Percentiles rank a stretch among this genome's conserved stretches.
phyloP scores from a whole-genome alignment of 2,797 vertebrate species.

The Muscicapa comitata region DNA sequence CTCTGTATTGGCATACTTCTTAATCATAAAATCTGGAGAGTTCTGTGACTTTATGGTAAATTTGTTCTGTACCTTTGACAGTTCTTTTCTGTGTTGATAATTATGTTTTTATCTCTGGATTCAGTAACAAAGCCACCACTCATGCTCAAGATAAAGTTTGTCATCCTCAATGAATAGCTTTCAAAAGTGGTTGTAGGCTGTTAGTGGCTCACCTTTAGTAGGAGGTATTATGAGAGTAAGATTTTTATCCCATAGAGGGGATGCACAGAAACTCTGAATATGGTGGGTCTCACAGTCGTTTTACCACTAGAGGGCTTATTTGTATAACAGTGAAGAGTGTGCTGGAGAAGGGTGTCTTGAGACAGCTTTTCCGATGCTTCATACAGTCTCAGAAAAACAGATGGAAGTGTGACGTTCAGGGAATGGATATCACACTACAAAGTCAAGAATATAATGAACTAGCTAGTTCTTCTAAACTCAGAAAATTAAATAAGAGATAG shows the following conservation, averaged over 20 bases:
- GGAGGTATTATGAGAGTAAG: not conserved
- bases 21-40: not conserved
- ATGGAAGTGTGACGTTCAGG: not conserved
- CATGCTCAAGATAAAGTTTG: not conserved
- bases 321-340: not conserved
- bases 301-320: constrained; percentile 59
- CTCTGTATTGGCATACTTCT: not conserved
- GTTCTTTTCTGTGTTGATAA: not conserved
- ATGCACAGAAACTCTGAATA: not conserved
- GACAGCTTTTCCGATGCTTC: not conserved
- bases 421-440: not conserved
- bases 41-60: not conserved
- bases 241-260: not conserved
- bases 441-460: not conserved
- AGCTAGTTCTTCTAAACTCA: not conserved
- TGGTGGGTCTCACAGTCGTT: not conserved
- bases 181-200: not conserved
- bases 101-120: not conserved
- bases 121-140: not conserved
- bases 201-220: not conserved
- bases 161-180: not conserved
- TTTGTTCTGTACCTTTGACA: not conserved
- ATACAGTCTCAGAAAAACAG: not conserved
- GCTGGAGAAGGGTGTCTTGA: not conserved
- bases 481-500: not conserved